Base-by-base conservation (phyloP, 2,797 vertebrate species). In the Etheostoma nigrum region DNA sequence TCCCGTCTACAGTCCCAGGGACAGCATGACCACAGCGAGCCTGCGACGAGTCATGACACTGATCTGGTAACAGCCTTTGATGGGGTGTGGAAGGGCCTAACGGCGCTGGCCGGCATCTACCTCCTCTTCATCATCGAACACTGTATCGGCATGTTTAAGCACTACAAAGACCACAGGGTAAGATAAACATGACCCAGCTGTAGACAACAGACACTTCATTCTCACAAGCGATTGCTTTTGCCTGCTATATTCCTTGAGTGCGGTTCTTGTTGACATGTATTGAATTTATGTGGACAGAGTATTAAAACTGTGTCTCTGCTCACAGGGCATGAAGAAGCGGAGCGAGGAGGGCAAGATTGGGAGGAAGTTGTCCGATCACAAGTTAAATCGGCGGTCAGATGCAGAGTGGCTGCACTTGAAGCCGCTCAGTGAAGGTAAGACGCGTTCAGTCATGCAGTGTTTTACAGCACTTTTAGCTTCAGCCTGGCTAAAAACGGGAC, bases 91-190 rank as follows among this genome's bases (percentile, higher is more conserved):
- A 99, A 99, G 88, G 98, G 98, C 23, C 96, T 99, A 13, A 96
- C 97, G 0, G 97, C 98, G 0, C 92, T 99, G 15, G 96, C 95
- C 16, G 98, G 98, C 86, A 97, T 99, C 93, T 99, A 99, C 89
- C 93, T 99, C 48, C 95, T 99, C 55, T 99, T 99, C 91, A 98
- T 99, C 93, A 97, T 99, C 3, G 98, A 99, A 61, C 98, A 99
- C 78, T 98, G 98, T 67, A 95, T 99, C 45, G 95, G 97, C 81
- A 99, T 99, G 97, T 97, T 97, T 91, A 97, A 99, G 85, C 97
- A 98, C 89, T 98, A 97, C 93, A 98, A 93, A 83, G 97, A 96
- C 72, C 95, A 95, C 78, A 91, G 86, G 96, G 98, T 98, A 83
- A 91, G 93, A 47, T 11, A 1, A 30, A 18, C 62, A 0, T 0